A percentile compares a stretch with the other conserved stretches of the same genome.
Evolutionary conservation across 2,113 vertebrate genomes (phyloP).

Genomic region (Notothenia coriiceps): DNA sequence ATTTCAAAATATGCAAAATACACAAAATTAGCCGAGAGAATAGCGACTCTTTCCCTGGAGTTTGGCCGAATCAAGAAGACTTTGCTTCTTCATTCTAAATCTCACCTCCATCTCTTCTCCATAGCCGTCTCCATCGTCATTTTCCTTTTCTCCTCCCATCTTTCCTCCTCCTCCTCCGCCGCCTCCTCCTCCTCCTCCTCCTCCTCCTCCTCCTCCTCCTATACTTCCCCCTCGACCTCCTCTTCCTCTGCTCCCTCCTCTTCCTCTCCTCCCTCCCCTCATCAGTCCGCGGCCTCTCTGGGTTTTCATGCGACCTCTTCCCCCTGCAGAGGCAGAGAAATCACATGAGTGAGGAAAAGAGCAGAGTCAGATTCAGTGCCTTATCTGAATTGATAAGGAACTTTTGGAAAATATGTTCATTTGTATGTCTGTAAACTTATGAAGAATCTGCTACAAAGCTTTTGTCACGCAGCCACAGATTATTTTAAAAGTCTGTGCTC

Average conservation of each 20-base stretch:
- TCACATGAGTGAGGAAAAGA: background rate
- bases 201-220: conserved; percentile 36
- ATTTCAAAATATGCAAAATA: background rate
- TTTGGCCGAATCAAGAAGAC: conserved; percentile 7
- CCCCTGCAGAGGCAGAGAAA: conserved; percentile 76
- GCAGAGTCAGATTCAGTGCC: background rate
- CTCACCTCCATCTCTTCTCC: conserved; percentile 84
- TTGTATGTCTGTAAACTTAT: background rate
- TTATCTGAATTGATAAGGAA: conserved; percentile 11
- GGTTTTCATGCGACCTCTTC: conserved; percentile 87
- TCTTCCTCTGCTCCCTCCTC: conserved; percentile 80
- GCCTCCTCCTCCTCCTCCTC: conserved; percentile 58
- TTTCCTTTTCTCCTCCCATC: conserved; percentile 77
- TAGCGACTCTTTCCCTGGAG: background rate
- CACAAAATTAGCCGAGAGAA: background rate
- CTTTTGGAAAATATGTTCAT: background rate
- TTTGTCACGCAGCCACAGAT: background rate
- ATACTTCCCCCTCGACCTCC: conserved; percentile 47
- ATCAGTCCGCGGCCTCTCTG: conserved; percentile 87
- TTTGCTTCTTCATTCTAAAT: background rate
- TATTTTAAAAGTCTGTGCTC: background rate
- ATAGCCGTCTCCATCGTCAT: conserved; percentile 86
- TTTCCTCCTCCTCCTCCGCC: conserved; percentile 84
- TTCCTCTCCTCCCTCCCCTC: conserved; percentile 88
- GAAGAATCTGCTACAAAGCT: background rate